These are phyloP conservation scores for Phyllostomus discolor DNA, from an alignment of 2,113 vertebrate species.

Conservation along the genomic window DNA sequence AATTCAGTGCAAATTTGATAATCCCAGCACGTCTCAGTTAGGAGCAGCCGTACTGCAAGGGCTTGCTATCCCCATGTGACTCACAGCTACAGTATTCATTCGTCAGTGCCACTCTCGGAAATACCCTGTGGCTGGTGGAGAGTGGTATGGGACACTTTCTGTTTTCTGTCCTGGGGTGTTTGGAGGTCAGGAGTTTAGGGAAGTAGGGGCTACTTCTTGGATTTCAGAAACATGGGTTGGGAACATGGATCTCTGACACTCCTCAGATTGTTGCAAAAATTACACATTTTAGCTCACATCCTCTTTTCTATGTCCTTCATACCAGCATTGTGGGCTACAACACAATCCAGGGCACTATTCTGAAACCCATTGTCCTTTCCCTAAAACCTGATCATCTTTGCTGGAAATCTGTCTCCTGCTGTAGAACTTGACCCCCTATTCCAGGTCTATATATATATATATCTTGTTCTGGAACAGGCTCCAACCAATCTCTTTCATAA, in stretches of 20 bases:
- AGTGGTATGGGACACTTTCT: neutral
- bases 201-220: neutral
- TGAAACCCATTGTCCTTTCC: neutral
- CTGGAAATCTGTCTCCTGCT: neutral
- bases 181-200: neutral
- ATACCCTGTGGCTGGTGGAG: neutral
- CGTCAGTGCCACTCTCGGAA: neutral
- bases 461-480: neutral
- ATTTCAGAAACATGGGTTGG: neutral
- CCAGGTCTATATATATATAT: neutral
- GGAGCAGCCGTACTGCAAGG: neutral
- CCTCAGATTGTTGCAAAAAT: neutral
- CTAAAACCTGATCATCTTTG: neutral
- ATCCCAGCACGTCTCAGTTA: neutral
- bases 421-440: neutral
- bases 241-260: neutral
- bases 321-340: neutral
- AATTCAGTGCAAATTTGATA: neutral
- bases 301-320: neutral
- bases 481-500: neutral
- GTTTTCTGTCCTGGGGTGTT: neutral
- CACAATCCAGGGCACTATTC: neutral
- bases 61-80: neutral
- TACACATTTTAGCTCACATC: rapidly evolving
- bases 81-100: neutral